A percentile compares a stretch with the other conserved stretches of the same genome.
These are phyloP conservation scores for Silurus glanis DNA, from an alignment of 2,113 vertebrate genomes.

Conservation along the genomic window DNA sequence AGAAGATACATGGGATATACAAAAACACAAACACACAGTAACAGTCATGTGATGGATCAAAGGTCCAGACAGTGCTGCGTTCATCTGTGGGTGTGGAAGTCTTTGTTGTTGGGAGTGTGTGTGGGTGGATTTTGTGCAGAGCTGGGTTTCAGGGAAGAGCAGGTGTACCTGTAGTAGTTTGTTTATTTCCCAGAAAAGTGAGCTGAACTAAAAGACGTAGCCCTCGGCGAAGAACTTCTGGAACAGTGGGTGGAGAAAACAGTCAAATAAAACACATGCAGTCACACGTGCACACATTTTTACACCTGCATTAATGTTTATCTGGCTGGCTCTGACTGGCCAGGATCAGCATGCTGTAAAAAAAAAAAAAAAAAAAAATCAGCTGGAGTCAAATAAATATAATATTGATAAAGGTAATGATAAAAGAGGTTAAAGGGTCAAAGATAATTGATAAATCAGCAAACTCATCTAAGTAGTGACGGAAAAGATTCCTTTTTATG, in stretches of 20 bases:
- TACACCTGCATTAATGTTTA: neutral
- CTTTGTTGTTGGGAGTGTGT: conserved; percentile 35
- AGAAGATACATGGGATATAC: neutral
- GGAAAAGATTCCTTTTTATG: conserved; percentile 37
- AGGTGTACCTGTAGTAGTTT: conserved; percentile 45
- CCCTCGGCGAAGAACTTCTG: conserved; percentile 29
- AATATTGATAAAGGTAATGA: neutral
- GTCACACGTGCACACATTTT: neutral
- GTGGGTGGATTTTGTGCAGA: neutral
- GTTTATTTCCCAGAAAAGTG: conserved; percentile 28
- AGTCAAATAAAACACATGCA: conserved; percentile 27
- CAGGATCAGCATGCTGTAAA: conserved; percentile 38
- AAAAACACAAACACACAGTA: conserved; percentile 6
- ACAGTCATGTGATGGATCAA: conserved; percentile 31
- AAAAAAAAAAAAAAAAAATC: conserved; percentile 4
- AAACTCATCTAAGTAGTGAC: conserved; percentile 27
- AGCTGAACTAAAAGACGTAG: conserved; percentile 34
- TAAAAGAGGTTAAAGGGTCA: no score
- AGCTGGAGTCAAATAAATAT: conserved; percentile 28
- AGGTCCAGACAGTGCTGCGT: conserved; percentile 31
- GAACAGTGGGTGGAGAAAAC: conserved; percentile 42
- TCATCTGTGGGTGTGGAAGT: conserved; percentile 25
- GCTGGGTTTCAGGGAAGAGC: conserved; percentile 28
- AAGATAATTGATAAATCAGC: neutral
- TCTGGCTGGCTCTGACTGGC: conserved; percentile 30